A percentile compares a stretch with the other conserved stretches of the same genome.
These are phyloP conservation scores for Phyto melanocephala DNA, from an alignment of 2,888 invertebrate genomes.

Conservation along the genomic window DNA sequence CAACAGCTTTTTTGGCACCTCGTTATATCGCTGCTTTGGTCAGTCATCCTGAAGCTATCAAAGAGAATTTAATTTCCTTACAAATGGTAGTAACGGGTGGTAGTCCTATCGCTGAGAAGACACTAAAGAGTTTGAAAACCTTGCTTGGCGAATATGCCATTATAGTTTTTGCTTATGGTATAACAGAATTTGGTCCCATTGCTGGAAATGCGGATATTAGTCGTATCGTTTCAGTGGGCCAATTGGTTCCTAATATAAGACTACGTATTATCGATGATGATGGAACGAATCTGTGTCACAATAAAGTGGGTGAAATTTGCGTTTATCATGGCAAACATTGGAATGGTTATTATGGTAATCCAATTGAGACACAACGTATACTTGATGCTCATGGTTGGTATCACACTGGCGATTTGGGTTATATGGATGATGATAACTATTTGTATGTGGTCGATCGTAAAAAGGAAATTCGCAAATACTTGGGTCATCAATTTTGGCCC, in stretches of 20 bases:
- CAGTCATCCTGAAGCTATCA: slow-evolving; percentile 63
- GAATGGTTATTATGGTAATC: slow-evolving; percentile 73
- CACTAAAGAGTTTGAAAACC: slow-evolving; percentile 47
- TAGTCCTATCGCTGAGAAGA: slow-evolving; percentile 51
- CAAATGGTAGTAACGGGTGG: slow-evolving; percentile 67
- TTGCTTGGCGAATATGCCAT: slow-evolving; percentile 18
- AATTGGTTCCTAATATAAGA: slow-evolving; percentile 62
- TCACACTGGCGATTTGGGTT: slow-evolving; percentile 74
- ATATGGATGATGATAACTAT: slow-evolving; percentile 71
- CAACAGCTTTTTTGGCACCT: slow-evolving; percentile 66
- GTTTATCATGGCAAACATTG: slow-evolving; percentile 66
- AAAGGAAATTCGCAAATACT: slow-evolving; percentile 73
- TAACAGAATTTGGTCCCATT: slow-evolving; percentile 70
- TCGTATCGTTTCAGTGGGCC: slow-evolving; percentile 67
- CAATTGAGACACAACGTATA: slow-evolving; percentile 66
- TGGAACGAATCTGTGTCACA: slow-evolving; percentile 67
- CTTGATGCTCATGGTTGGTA: slow-evolving; percentile 72
- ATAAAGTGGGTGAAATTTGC: slow-evolving; percentile 73
- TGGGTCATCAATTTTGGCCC: slow-evolving; percentile 64
- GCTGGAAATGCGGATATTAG: slow-evolving; percentile 58
- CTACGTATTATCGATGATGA: slow-evolving; percentile 71
- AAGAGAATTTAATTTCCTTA: slow-evolving; percentile 56
- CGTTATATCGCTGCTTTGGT: slow-evolving; percentile 67
- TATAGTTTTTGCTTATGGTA: slow-evolving; percentile 69
- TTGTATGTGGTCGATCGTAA: slow-evolving; percentile 72